These are phyloP conservation scores for Trididemnum nubilum DNA, from an alignment of 23 tunicate genomes.

Conservation along the genomic window DNA sequence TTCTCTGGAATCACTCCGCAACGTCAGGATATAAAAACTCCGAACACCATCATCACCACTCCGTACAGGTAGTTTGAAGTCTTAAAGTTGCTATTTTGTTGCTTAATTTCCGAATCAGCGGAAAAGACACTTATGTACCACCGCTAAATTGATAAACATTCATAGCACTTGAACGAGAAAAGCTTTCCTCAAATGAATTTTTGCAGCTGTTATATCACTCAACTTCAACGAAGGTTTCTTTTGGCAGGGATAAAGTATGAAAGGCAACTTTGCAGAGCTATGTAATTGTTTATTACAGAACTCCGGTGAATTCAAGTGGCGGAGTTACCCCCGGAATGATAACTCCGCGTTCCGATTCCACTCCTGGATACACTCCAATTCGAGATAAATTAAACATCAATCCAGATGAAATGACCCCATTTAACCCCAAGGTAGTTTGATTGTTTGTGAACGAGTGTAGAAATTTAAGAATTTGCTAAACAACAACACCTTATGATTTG, in stretches of 20 bases:
- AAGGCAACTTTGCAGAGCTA: background rate
- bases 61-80: constrained; percentile 60
- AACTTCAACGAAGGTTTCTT: too few species aligned
- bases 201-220: too few species aligned
- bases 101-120: background rate
- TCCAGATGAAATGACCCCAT: constrained; percentile 80
- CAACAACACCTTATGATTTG: too few species aligned
- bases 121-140: background rate
- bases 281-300: constrained; percentile 17
- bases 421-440: constrained; percentile 43
- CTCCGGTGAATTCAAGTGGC: constrained; percentile 49
- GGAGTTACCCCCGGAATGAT: constrained; percentile 77
- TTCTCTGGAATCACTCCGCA: constrained; percentile 93
- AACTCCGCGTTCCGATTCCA: constrained; percentile 62
- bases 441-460: background rate
- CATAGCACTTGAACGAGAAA: too few species aligned
- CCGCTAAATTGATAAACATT: too few species aligned
- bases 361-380: constrained; percentile 93
- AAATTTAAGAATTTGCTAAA: too few species aligned
- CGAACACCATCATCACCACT: constrained; percentile 85
- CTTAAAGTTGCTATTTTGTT: background rate
- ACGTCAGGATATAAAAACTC: constrained; percentile 74
- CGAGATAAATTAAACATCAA: constrained; percentile 95
- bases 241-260: too few species aligned
- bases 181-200: too few species aligned